phyloP scores from a whole-genome alignment of 2,888 invertebrate genomes.

The Thecocarcelia acutangulata region DNA sequence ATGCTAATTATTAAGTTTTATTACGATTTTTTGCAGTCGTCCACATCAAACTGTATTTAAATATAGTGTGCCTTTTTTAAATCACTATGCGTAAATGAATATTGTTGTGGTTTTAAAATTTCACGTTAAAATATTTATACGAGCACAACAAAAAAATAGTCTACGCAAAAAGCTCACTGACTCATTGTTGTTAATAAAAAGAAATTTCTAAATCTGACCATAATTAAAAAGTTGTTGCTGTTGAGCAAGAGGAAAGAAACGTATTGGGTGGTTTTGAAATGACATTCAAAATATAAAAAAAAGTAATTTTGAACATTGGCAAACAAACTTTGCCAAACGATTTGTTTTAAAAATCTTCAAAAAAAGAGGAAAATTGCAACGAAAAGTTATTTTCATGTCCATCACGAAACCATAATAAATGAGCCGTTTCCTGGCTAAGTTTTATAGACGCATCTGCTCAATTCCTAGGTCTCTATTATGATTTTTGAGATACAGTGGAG shows the following conservation, averaged over 20 bases:
- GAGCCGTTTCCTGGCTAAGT: too few relatives aligned
- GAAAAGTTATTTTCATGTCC: too few relatives aligned
- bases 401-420: too few relatives aligned
- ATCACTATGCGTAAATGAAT: conserved; percentile 49
- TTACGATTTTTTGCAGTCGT: conserved; percentile 13
- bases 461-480: too few relatives aligned
- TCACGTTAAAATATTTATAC: conserved; percentile 38
- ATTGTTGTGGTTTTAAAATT: conserved; percentile 60
- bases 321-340: too few relatives aligned
- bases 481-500: too few relatives aligned
- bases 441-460: too few relatives aligned
- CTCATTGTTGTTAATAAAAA: conserved; percentile 57
- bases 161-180: conserved; percentile 56
- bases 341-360: too few relatives aligned
- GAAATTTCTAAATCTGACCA: conserved; percentile 49
- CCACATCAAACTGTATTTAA: background rate
- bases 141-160: conserved; percentile 30
- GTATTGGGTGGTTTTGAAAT: conserved; percentile 19
- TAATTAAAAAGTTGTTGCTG: background rate
- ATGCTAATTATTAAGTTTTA: conserved; percentile 34
- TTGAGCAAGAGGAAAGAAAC: background rate
- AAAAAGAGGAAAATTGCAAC: too few relatives aligned
- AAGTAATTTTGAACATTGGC: background rate
- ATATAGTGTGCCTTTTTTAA: conserved; percentile 18
- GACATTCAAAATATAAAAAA: background rate